These are phyloP conservation scores for Sycobia sp. DNA, from an alignment of 1,140 invertebrate genomes.

Conservation along the genomic window DNA sequence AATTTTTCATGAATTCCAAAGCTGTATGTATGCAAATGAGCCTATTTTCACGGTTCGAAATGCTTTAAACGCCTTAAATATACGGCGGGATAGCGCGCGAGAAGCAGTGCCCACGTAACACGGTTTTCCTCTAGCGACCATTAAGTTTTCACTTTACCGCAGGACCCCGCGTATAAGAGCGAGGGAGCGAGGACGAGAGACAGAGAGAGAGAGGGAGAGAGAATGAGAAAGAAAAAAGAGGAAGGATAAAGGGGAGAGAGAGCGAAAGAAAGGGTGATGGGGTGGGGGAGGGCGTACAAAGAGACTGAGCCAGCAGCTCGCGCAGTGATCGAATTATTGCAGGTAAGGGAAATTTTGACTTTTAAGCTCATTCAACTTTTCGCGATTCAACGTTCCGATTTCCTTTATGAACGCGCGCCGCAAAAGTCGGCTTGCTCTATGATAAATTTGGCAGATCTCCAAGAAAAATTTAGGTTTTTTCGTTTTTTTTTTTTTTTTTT, in stretches of 20 bases:
- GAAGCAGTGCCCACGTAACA: slow-evolving; percentile 51
- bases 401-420: slow-evolving; percentile 20
- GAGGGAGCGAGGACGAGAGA: slow-evolving; percentile 7
- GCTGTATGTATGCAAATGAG: slow-evolving; percentile 58
- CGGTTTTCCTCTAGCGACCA: slow-evolving; percentile 50
- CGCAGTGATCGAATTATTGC: slow-evolving; percentile 33
- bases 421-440: too few relatives aligned
- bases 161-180: slow-evolving; percentile 11
- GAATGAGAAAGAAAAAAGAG: background rate
- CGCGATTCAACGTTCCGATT: slow-evolving; percentile 22
- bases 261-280: too few relatives aligned
- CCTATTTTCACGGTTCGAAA: slow-evolving; percentile 56
- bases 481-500: too few relatives aligned
- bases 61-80: slow-evolving; percentile 58
- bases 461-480: too few relatives aligned
- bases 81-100: slow-evolving; percentile 50
- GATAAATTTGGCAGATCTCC: too few relatives aligned
- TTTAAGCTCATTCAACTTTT: slow-evolving; percentile 19
- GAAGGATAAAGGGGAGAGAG: background rate
- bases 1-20: slow-evolving; percentile 58
- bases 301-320: background rate
- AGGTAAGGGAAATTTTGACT: slow-evolving; percentile 21
- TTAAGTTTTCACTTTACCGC: slow-evolving; percentile 54
- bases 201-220: slow-evolving; percentile 4
- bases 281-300: too few relatives aligned